phyloP scores from a whole-genome alignment of 2,888 invertebrate species.

The Trachelus stipa region DNA sequence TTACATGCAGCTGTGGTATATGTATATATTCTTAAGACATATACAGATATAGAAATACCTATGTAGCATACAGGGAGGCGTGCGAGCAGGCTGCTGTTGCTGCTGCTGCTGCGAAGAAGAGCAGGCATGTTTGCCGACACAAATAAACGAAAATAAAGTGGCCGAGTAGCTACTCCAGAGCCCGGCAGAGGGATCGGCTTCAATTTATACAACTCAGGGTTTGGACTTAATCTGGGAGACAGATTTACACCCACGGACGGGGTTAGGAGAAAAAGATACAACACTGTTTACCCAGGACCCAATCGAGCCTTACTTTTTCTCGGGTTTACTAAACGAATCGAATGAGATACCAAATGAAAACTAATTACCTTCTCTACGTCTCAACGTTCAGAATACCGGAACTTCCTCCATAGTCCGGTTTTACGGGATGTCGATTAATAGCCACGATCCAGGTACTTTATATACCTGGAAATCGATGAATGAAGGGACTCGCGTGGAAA shows the following conservation, averaged over 20 bases:
- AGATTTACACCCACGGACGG: slow-evolving; percentile 56
- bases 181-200: slow-evolving; percentile 50
- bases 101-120: slow-evolving; percentile 39
- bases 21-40: not conserved
- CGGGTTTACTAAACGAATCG: slow-evolving; percentile 33
- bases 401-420: not conserved
- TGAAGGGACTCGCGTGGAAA: not conserved
- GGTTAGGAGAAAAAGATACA: slow-evolving; percentile 26
- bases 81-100: slow-evolving; percentile 35
- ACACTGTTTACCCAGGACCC: slow-evolving; percentile 37
- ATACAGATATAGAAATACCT: slow-evolving; percentile 8
- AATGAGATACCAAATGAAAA: slow-evolving; percentile 37
- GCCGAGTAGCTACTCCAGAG: slow-evolving; percentile 45
- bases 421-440: not conserved
- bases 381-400: not conserved
- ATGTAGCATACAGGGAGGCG: slow-evolving; percentile 33
- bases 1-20: not conserved
- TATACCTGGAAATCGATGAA: not conserved
- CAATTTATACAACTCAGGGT: slow-evolving; percentile 58
- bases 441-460: not conserved
- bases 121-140: slow-evolving; percentile 54
- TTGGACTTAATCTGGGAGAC: slow-evolving; percentile 59
- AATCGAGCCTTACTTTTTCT: slow-evolving; percentile 32
- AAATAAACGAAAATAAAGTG: slow-evolving; percentile 59
- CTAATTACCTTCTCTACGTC: slow-evolving; percentile 33